Conservation (phyloP, 92 coral and sea anemone genomes). For the Zoanthus gigantus region DNA sequence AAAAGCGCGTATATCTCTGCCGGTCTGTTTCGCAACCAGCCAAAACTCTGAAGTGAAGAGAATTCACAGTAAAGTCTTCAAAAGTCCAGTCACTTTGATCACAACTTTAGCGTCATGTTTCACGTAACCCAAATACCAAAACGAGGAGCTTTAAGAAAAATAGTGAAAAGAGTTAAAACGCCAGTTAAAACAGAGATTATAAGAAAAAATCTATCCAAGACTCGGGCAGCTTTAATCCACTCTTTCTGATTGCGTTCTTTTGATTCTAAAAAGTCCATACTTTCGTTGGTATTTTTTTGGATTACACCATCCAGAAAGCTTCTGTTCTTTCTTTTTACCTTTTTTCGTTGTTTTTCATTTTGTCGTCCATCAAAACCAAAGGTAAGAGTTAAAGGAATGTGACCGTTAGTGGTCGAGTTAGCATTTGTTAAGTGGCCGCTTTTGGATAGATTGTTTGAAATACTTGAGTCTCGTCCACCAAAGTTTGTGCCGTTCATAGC, state of each 20-base stretch:
- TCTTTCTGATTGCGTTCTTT: conserved; percentile 39
- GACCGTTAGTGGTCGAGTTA: conserved; percentile 3
- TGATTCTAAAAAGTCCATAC: conserved; percentile 2
- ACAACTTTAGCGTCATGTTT: no score
- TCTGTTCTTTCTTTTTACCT: not conserved
- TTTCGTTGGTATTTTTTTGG: not conserved
- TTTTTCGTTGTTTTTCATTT: not conserved
- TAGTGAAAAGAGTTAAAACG: conserved; percentile 35
- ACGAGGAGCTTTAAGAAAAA: conserved; percentile 45
- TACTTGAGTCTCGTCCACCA: conserved; percentile 3
- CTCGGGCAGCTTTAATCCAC: conserved; percentile 39
- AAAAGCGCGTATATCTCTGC: no score
- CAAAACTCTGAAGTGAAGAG: no score
- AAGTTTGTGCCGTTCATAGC: conserved; percentile 1
- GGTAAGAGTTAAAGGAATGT: not conserved
- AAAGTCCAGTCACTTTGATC: no score
- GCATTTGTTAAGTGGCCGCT: conserved; percentile 16
- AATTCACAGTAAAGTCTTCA: no score
- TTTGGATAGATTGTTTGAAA: conserved; percentile 27
- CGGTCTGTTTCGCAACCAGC: no score
- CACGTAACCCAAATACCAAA: conserved; percentile 28
- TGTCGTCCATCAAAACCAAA: conserved; percentile 13
- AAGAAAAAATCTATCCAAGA: conserved; percentile 59
- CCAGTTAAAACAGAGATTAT: conserved; percentile 26
- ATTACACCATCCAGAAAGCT: not conserved